These are phyloP conservation scores for Tenrec ecaudatus DNA, from an alignment of 2,113 vertebrate genomes.

Conservation along the genomic window DNA sequence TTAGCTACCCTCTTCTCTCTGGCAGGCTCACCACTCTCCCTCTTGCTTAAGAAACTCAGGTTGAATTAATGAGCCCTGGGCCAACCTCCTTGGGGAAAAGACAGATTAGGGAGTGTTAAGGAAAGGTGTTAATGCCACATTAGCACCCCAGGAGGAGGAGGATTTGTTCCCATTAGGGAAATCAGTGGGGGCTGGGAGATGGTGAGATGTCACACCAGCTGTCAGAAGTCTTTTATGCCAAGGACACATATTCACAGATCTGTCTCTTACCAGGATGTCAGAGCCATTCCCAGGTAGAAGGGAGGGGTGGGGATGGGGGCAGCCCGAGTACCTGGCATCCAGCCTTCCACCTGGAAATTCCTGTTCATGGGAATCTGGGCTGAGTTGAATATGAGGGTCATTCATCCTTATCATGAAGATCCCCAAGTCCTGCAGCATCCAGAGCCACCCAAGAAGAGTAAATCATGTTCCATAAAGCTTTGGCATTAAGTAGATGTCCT, in stretches of 20 bases:
- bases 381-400: neutral
- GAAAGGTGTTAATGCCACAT: conserved; percentile 10
- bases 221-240: conserved; percentile 48
- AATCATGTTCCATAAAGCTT: conserved; percentile 67
- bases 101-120: neutral
- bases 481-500: conserved; percentile 68
- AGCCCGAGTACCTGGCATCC: neutral
- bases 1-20: neutral
- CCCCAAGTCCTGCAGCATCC: conserved; percentile 57
- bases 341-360: conserved; percentile 14
- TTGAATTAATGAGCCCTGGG: neutral
- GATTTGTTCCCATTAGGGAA: neutral
- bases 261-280: neutral
- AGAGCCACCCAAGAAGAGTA: conserved; percentile 70
- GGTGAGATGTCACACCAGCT: conserved; percentile 31
- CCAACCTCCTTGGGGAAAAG: neutral
- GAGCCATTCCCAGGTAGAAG: conserved; percentile 37
- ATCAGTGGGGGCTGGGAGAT: neutral
- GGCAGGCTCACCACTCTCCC: neutral
- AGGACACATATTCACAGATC: conserved; percentile 50
- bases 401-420: conserved; percentile 43
- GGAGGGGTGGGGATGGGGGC: neutral
- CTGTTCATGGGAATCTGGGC: conserved; percentile 21
- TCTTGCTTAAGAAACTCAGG: neutral
- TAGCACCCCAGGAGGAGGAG: neutral